Evolutionary conservation across 2,888 invertebrate genomes (phyloP).

Genomic region (Orthonychiurus folsomi): DNA sequence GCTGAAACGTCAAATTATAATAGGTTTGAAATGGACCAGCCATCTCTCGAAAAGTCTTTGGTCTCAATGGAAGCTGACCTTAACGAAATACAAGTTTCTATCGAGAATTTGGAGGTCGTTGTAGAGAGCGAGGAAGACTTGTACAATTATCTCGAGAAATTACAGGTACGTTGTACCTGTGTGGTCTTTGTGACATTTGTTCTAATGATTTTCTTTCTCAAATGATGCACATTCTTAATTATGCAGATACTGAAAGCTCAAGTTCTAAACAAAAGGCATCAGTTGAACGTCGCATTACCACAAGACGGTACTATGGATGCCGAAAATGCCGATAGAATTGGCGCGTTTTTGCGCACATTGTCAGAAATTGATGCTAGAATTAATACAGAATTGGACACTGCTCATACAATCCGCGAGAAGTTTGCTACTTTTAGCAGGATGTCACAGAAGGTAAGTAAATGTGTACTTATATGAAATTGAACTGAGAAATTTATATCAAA

Average conservation of each 20-base stretch:
- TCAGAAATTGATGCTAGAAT: slow-evolving; percentile 63
- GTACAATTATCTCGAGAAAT: slow-evolving; percentile 66
- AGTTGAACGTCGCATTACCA: slow-evolving; percentile 32
- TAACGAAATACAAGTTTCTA: slow-evolving; percentile 59
- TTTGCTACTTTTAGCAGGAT: slow-evolving; percentile 45
- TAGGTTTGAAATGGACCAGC: slow-evolving; percentile 40
- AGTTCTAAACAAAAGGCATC: slow-evolving; percentile 38
- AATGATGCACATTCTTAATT: background rate
- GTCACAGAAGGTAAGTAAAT: slow-evolving; percentile 30
- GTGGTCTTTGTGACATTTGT: background rate
- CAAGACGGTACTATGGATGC: slow-evolving; percentile 44
- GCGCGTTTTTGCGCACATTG: slow-evolving; percentile 59
- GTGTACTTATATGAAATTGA: background rate
- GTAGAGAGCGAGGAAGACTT: slow-evolving; percentile 76
- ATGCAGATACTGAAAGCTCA: slow-evolving; percentile 35
- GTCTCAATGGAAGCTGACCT: slow-evolving; percentile 66
- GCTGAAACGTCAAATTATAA: slow-evolving; percentile 29
- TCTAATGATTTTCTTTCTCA: background rate
- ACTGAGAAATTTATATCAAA: background rate
- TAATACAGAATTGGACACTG: slow-evolving; percentile 67
- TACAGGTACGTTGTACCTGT: slow-evolving; percentile 49
- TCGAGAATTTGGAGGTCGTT: slow-evolving; percentile 65
- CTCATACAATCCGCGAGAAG: slow-evolving; percentile 63
- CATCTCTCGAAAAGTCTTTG: slow-evolving; percentile 65
- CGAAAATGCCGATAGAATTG: slow-evolving; percentile 66